These are phyloP conservation scores for Cacajao melanocephalus DNA, from an alignment of 2,797 vertebrate species.

Conservation along the genomic window DNA sequence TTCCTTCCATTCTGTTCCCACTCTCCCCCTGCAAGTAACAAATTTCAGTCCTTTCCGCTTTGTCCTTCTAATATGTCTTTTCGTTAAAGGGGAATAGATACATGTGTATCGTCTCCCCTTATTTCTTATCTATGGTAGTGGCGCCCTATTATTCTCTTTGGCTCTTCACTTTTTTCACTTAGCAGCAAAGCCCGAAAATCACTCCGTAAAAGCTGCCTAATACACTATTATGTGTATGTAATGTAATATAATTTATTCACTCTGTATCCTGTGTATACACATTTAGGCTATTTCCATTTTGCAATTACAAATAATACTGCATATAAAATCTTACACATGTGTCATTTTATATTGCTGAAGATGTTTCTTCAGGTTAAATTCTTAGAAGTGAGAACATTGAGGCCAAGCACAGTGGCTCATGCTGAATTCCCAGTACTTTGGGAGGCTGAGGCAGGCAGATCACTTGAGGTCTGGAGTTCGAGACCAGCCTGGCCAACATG, in stretches of 20 bases:
- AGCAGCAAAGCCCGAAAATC: not conserved
- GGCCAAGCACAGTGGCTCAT: not conserved
- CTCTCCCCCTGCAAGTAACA: not conserved
- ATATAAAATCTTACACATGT: not conserved
- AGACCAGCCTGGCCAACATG: not conserved
- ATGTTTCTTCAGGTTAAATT: not conserved
- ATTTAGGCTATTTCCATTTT: not conserved
- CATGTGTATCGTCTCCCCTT: not conserved
- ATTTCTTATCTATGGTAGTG: not conserved
- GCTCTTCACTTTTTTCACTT: not conserved
- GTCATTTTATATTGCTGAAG: not conserved
- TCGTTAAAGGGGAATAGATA: not conserved
- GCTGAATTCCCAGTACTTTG: not conserved
- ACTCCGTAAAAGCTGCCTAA: not conserved
- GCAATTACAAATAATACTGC: not conserved
- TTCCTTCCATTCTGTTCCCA: not conserved
- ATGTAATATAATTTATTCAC: not conserved
- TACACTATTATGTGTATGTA: not conserved
- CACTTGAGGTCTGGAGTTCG: not conserved
- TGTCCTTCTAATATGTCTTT: not conserved
- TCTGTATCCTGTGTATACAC: not conserved
- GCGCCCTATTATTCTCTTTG: not conserved
- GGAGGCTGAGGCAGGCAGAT: not conserved
- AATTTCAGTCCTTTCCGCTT: not conserved
- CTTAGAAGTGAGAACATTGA: not conserved